Evolutionary conservation across 2,888 invertebrate species (phyloP).

Genomic region (Drosophila multiciliata): DNA sequence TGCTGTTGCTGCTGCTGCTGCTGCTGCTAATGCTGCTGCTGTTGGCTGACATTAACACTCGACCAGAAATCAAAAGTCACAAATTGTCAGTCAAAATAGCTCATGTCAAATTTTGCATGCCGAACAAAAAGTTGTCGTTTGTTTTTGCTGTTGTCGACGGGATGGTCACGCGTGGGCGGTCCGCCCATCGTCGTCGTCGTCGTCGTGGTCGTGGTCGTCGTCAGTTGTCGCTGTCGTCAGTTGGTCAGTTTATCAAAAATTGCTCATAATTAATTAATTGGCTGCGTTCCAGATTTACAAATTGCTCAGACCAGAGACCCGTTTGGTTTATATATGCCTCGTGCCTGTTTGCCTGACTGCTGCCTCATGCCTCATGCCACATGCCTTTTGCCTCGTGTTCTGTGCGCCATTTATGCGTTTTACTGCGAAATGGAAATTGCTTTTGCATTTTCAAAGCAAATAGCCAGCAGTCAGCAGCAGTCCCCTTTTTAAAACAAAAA

Average conservation of each 20-base stretch:
- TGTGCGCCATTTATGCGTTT: constrained; percentile 51
- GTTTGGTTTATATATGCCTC: constrained; percentile 39
- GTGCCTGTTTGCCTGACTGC: neutral
- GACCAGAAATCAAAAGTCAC: constrained; percentile 54
- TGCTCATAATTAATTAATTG: constrained; percentile 84
- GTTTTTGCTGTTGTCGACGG: neutral
- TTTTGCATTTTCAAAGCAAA: constrained; percentile 64
- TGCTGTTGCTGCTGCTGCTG: neutral
- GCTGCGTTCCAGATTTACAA: constrained; percentile 83
- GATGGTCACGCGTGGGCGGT: constrained; percentile 66
- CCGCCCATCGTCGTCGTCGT: constrained; percentile 11
- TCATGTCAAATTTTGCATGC: constrained; percentile 68
- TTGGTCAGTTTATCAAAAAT: constrained; percentile 78
- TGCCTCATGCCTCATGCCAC: constrained; percentile 11
- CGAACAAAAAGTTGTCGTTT: constrained; percentile 27
- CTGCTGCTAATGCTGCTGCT: constrained; percentile 1
- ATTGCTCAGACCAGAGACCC: constrained; percentile 52
- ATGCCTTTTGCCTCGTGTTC: constrained; percentile 15
- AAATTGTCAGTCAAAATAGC: constrained; percentile 60
- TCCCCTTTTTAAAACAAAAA: constrained; percentile 31
- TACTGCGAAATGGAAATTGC: constrained; percentile 72
- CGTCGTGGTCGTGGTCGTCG: constrained; percentile 15
- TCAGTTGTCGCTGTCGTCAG: constrained; percentile 44
- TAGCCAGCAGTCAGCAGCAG: constrained; percentile 2
- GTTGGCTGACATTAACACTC: constrained; percentile 56